A percentile compares a stretch with the other conserved stretches of the same genome.
phyloP scores from a whole-genome alignment of 1,140 invertebrate genomes.

The Acromyrmex echinatior region DNA sequence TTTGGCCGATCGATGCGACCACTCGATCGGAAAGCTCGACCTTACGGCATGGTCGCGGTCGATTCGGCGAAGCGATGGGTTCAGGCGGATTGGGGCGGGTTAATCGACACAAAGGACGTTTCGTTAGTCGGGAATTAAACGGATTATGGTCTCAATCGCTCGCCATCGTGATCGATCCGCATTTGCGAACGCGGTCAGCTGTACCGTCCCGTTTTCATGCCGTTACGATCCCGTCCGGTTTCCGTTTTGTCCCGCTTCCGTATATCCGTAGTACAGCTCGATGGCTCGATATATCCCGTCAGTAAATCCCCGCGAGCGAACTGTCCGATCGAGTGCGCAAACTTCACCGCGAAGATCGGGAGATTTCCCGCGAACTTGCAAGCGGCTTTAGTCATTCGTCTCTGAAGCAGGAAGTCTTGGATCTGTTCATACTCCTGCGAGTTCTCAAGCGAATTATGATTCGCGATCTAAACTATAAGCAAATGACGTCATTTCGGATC shows the following conservation, averaged over 20 bases:
- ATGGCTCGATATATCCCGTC: constrained; percentile 16
- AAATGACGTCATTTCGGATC: constrained; percentile 25
- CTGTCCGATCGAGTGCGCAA: constrained; percentile 41
- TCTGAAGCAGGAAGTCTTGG: constrained; percentile 1
- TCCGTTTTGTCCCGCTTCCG: constrained; percentile 32
- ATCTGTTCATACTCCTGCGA: not conserved
- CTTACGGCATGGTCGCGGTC: constrained; percentile 27
- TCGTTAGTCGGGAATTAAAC: constrained; percentile 81
- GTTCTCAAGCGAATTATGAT: constrained; percentile 23
- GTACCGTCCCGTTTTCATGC: constrained; percentile 5
- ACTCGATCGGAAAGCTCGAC: constrained; percentile 52
- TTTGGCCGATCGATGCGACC: constrained; percentile 49
- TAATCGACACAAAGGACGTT: constrained; percentile 82
- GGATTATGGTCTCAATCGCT: constrained; percentile 75
- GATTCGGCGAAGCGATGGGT: constrained; percentile 23
- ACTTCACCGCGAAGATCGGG: constrained; percentile 46
- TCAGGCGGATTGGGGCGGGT: constrained; percentile 69
- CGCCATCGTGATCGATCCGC: constrained; percentile 68
- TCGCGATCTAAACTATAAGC: constrained; percentile 36
- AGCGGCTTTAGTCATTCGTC: constrained; percentile 17
- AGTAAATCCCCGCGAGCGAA: constrained; percentile 39
- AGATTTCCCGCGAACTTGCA: constrained; percentile 20
- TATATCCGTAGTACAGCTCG: constrained; percentile 1
- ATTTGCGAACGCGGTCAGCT: constrained; percentile 56
- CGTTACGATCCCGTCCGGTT: constrained; percentile 36